These are phyloP conservation scores for Antechinus stuartii DNA, from an alignment of 2,113 vertebrate species.

Conservation along the genomic window DNA sequence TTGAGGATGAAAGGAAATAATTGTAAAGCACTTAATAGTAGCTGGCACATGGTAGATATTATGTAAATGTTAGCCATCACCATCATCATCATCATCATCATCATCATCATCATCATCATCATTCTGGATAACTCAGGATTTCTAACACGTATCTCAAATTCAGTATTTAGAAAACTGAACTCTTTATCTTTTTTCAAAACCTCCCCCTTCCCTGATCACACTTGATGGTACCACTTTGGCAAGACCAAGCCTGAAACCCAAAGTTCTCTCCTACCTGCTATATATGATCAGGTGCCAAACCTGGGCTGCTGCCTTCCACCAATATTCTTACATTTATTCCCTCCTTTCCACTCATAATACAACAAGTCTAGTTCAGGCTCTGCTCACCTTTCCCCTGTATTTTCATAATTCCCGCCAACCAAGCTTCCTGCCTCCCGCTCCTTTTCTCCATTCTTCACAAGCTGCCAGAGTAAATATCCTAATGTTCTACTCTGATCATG, in stretches of 20 bases:
- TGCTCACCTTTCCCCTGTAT: not conserved
- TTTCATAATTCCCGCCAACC: not conserved
- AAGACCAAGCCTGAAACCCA: not conserved
- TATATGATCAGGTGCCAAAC: not conserved
- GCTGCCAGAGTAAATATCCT: not conserved
- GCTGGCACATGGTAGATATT: not conserved
- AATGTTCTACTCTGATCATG: not conserved
- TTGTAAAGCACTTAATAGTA: not conserved
- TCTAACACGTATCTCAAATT: not conserved
- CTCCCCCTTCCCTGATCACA: not conserved
- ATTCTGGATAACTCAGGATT: not conserved
- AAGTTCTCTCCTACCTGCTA: not conserved
- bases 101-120: not conserved
- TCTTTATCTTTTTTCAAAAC: not conserved
- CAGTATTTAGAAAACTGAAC: not conserved
- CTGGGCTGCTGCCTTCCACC: not conserved
- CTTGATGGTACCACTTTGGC: not conserved
- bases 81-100: not conserved
- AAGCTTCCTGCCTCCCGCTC: not conserved
- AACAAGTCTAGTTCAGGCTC: not conserved
- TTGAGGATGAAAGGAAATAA: not conserved
- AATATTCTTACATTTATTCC: not conserved
- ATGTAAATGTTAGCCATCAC: not conserved
- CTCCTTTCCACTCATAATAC: not conserved
- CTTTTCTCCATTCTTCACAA: not conserved